Evolutionary conservation across 2,797 vertebrate genomes (phyloP).

Genomic region (Buceros bicornis): DNA sequence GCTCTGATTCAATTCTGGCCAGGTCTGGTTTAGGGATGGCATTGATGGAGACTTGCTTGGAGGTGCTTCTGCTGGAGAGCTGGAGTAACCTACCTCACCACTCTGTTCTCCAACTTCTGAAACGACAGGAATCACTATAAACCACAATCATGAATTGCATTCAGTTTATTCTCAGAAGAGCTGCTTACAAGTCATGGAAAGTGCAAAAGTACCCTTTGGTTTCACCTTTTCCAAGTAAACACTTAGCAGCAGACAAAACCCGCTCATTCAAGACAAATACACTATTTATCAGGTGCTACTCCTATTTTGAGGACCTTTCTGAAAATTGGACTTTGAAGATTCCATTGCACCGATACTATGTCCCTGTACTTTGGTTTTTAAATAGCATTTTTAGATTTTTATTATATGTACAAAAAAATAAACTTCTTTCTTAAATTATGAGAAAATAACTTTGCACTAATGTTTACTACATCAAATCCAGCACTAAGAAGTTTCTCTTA

Average conservation of each 20-base stretch:
- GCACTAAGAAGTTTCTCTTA: neutral
- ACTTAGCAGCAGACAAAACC: neutral
- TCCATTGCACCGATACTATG: neutral
- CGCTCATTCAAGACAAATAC: neutral
- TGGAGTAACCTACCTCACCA: slow-evolving; percentile 91
- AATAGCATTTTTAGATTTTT: neutral
- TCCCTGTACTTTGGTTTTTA: neutral
- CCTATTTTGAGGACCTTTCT: neutral
- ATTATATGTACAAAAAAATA: neutral
- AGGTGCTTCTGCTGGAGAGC: slow-evolving; percentile 94
- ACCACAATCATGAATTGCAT: slow-evolving; percentile 3
- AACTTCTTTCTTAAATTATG: neutral
- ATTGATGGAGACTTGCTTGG: slow-evolving; percentile 98
- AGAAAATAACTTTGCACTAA: neutral
- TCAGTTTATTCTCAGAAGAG: neutral
- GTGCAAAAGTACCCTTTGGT: neutral
- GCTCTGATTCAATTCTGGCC: slow-evolving; percentile 98
- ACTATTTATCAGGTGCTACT: neutral
- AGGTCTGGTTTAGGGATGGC: slow-evolving; percentile 98
- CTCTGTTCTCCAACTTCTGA: slow-evolving; percentile 89
- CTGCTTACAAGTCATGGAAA: neutral
- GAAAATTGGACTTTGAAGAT: neutral
- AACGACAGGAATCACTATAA: slow-evolving; percentile 74
- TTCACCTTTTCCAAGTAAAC: neutral
- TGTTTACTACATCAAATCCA: neutral